phyloP scores from a whole-genome alignment of 35 echinoderm and acorn worm genomes.

The Nesometra sesokonis region DNA sequence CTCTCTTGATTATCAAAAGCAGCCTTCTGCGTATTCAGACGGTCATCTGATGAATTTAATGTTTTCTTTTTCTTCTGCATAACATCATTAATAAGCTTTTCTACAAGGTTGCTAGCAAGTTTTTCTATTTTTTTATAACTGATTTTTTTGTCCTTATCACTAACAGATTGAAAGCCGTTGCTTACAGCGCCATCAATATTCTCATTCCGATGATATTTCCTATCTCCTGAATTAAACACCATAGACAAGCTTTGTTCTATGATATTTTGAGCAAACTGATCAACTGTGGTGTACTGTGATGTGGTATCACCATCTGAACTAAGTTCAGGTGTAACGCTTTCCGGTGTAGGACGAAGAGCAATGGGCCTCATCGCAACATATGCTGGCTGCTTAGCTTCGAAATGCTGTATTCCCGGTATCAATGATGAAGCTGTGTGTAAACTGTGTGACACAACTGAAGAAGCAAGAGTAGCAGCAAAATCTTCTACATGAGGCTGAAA shows the following conservation, averaged over 20 bases:
- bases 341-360: not conserved
- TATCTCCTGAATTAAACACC: not conserved
- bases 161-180: not conserved
- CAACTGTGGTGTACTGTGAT: not conserved
- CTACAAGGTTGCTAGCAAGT: not conserved
- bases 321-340: not conserved
- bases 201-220: not conserved
- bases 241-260: not conserved
- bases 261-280: not conserved
- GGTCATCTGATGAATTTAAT: not conserved
- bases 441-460: not conserved
- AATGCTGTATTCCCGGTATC: not conserved
- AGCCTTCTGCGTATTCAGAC: too few species aligned
- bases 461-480: not conserved
- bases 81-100: not conserved
- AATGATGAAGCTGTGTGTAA: not conserved
- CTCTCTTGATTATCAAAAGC: not conserved
- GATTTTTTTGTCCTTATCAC: not conserved
- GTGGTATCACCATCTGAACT: not conserved
- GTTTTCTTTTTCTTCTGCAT: not conserved
- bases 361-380: not conserved
- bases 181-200: not conserved
- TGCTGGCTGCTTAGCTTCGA: not conserved
- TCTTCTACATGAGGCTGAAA: not conserved
- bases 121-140: not conserved